Conservation (phyloP, 2,888 invertebrate genomes). For the Xestia c-nigrum region DNA sequence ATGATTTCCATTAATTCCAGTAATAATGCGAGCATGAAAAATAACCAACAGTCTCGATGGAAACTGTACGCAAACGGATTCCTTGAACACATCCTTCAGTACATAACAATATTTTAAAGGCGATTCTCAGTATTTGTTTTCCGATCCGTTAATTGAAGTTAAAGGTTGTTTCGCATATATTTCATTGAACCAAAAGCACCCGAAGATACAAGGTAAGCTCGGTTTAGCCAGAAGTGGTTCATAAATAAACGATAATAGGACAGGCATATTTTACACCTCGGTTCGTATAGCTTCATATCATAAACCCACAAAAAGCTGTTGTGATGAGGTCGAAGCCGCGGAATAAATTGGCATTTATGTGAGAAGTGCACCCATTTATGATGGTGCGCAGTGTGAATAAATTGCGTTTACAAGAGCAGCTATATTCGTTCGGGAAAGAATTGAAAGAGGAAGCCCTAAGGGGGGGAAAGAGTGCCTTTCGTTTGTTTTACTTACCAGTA, state of each 20-base stretch:
- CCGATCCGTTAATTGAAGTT: not conserved
- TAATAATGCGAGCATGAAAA: not conserved
- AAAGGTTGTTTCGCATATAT: not conserved
- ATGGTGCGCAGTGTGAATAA: slow-evolving; percentile 21
- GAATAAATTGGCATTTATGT: slow-evolving; percentile 53
- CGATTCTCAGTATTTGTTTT: not conserved
- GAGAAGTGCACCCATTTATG: slow-evolving; percentile 44
- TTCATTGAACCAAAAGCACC: slow-evolving; percentile 6
- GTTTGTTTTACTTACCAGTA: not conserved
- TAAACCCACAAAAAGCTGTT: slow-evolving; percentile 43
- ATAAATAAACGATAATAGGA: slow-evolving; percentile 36
- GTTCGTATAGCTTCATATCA: slow-evolving; percentile 40
- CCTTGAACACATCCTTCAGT: not conserved
- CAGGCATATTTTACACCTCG: slow-evolving; percentile 37
- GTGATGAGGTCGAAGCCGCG: slow-evolving; percentile 42
- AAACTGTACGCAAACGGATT: not conserved
- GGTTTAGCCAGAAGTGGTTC: slow-evolving; percentile 13
- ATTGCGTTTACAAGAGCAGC: slow-evolving; percentile 22
- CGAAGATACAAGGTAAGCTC: slow-evolving; percentile 15
- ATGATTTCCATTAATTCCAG: slow-evolving; percentile 4
- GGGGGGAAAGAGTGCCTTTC: not conserved
- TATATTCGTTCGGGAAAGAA: slow-evolving; percentile 19
- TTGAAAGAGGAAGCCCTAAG: not conserved
- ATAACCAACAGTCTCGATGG: not conserved
- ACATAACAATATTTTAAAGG: not conserved